Evolutionary conservation across 2,113 vertebrate species (phyloP).

Genomic region (Cebus imitator): DNA sequence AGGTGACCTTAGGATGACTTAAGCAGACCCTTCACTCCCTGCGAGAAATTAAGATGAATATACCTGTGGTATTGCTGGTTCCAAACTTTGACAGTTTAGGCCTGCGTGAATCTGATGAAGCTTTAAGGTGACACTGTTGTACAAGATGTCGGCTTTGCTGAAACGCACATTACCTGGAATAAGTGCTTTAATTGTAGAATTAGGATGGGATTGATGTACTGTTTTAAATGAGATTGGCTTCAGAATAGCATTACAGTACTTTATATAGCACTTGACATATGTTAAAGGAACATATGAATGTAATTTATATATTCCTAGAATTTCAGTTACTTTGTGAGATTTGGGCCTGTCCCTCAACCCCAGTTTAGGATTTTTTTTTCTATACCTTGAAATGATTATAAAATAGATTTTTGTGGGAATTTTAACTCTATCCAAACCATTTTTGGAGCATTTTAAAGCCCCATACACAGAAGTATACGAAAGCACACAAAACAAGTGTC

Average conservation of each 20-base stretch:
- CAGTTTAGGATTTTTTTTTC: not conserved
- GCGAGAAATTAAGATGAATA: not conserved
- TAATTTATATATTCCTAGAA: constrained; percentile 16
- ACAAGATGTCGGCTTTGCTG: not conserved
- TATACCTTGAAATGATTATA: constrained; percentile 49
- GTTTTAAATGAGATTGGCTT: not conserved
- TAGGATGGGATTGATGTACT: not conserved
- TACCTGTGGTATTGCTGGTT: not conserved
- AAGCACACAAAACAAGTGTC: constrained; percentile 36
- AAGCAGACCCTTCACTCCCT: not conserved
- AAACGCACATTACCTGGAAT: constrained; percentile 45
- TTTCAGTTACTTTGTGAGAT: constrained; percentile 66
- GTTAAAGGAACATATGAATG: constrained; percentile 29
- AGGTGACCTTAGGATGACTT: not conserved
- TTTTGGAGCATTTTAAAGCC: not conserved
- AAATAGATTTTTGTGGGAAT: constrained; percentile 39
- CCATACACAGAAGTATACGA: constrained; percentile 40
- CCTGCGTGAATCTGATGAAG: not conserved
- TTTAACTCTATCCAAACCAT: not conserved
- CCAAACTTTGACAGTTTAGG: not conserved
- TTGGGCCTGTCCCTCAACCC: not conserved
- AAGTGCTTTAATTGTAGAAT: constrained; percentile 52
- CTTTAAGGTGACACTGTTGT: constrained; percentile 20
- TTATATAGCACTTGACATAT: constrained; percentile 3
- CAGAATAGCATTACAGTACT: not conserved